Evolutionary conservation across 1,140 invertebrate species (phyloP).

Genomic region (Pseudomyrmex flavicornis): DNA sequence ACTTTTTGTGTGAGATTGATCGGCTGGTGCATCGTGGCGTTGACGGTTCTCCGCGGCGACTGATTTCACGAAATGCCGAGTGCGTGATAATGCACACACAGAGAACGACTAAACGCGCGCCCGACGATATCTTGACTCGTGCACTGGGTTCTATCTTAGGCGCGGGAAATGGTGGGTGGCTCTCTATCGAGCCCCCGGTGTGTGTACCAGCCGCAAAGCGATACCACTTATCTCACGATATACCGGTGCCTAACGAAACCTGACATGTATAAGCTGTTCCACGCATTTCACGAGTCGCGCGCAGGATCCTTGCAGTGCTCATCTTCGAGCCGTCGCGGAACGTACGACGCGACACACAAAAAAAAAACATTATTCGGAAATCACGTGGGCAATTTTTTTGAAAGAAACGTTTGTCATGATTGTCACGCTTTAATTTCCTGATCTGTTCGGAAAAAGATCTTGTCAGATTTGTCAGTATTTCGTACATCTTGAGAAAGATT

Average conservation of each 20-base stretch:
- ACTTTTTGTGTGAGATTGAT: conserved; percentile 66
- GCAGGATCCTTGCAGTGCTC: background rate
- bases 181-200: conserved; percentile 68
- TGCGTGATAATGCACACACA: conserved; percentile 77
- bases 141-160: conserved; percentile 77
- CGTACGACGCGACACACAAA: background rate
- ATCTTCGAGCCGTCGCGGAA: background rate
- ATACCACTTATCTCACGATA: conserved; percentile 80
- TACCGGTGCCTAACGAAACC: conserved; percentile 71
- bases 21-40: conserved; percentile 66
- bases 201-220: conserved; percentile 68
- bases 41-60: conserved; percentile 74
- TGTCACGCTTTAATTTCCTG: no score
- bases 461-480: no score
- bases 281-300: conserved; percentile 14
- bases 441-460: no score
- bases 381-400: no score
- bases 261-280: conserved; percentile 26
- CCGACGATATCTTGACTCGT: conserved; percentile 76
- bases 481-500: no score
- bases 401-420: no score
- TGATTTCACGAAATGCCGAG: conserved; percentile 81
- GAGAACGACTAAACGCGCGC: conserved; percentile 59
- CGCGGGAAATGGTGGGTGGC: conserved; percentile 78
- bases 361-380: no score